phyloP scores from a whole-genome alignment of 2,797 vertebrate species.

The Eulemur coronatus region DNA sequence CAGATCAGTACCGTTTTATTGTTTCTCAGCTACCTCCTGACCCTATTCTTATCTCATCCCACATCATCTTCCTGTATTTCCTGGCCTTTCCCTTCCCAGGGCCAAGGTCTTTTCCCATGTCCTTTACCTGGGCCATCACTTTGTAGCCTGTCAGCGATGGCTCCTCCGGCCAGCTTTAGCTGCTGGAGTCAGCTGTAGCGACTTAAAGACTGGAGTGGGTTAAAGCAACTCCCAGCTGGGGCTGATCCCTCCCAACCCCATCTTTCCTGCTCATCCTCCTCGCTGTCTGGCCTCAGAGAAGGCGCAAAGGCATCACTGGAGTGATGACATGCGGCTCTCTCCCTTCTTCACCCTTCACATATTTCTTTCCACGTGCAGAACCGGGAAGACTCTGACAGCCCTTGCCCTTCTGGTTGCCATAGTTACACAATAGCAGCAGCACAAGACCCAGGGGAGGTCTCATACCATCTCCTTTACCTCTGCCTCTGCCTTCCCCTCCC shows the following conservation, averaged over 20 bases:
- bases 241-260: background rate
- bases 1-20: background rate
- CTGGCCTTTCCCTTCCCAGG: constrained; percentile 54
- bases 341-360: constrained; percentile 25
- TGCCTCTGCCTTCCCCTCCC: background rate
- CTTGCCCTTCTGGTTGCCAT: constrained; percentile 41
- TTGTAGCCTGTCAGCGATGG: background rate
- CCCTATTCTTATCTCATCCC: constrained; percentile 51
- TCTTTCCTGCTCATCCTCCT: constrained; percentile 25
- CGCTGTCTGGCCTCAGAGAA: background rate
- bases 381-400: background rate
- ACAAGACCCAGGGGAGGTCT: background rate
- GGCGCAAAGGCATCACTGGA: background rate
- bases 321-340: constrained; percentile 58
- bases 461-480: background rate
- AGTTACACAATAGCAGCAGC: constrained; percentile 46
- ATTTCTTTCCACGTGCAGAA: constrained; percentile 58
- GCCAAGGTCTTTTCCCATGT: constrained; percentile 51
- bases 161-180: background rate
- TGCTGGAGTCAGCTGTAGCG: background rate
- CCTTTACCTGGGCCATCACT: constrained; percentile 26
- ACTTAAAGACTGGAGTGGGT: background rate
- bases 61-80: constrained; percentile 65
- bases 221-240: background rate
- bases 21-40: constrained; percentile 28